phyloP scores from a whole-genome alignment of 2,113 vertebrate genomes.

The Oreotrochilus melanogaster region DNA sequence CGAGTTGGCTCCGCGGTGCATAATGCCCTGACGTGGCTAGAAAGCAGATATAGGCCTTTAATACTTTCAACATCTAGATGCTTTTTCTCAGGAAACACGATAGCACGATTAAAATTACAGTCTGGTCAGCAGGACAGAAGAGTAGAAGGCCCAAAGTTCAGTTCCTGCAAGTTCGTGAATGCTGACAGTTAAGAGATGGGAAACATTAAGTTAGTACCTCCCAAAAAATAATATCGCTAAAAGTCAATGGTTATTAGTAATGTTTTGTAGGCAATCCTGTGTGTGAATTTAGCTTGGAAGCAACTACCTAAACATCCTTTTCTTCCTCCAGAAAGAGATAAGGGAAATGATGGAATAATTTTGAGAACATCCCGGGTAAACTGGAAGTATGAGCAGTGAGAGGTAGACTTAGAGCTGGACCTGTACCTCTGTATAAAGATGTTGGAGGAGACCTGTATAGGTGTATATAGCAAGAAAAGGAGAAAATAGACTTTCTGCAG shows the following conservation, averaged over 20 bases:
- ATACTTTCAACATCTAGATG: fast-evolving
- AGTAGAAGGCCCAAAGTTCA: background rate
- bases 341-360: background rate
- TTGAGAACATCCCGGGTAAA: background rate
- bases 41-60: background rate
- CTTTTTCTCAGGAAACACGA: background rate
- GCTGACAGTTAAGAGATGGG: background rate
- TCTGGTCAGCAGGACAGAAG: background rate
- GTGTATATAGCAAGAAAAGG: background rate
- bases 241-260: fast-evolving
- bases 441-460: background rate
- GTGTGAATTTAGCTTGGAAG: fast-evolving
- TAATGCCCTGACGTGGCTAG: background rate
- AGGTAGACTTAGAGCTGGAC: background rate
- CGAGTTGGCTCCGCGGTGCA: background rate
- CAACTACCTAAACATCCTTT: background rate
- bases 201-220: fast-evolving
- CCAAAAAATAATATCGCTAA: background rate
- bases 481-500: background rate
- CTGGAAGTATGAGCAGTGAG: background rate
- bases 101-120: fast-evolving
- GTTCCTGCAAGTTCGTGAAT: background rate
- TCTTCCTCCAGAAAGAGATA: background rate
- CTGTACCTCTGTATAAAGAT: background rate
- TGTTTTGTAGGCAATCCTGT: background rate